phyloP scores from a whole-genome alignment of 2,113 vertebrate genomes.

The Diadophis punctatus region DNA sequence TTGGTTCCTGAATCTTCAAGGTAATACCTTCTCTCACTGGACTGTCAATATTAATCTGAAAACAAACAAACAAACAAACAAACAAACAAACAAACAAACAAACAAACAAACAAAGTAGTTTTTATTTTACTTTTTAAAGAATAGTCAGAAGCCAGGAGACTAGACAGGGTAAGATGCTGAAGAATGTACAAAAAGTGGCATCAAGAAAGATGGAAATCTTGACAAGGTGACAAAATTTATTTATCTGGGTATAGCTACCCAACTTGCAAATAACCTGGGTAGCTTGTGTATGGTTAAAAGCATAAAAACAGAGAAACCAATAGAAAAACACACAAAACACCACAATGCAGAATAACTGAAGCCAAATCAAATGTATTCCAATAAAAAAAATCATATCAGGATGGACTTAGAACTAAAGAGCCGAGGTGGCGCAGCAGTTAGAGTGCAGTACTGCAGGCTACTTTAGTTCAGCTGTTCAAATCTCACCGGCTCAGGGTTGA shows the following conservation, averaged over 20 bases:
- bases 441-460: no score
- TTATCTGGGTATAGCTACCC: neutral
- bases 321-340: neutral
- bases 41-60: slow-evolving; percentile 85
- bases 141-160: neutral
- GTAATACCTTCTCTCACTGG: slow-evolving; percentile 74
- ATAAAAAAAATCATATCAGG: neutral
- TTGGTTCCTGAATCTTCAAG: slow-evolving; percentile 74
- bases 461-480: no score
- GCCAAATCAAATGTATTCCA: neutral
- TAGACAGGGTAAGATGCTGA: neutral
- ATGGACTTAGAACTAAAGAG: neutral
- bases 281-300: neutral
- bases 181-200: neutral
- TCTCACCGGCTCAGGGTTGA: no score
- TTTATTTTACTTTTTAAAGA: neutral
- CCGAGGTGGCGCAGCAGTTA: no score
- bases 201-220: neutral
- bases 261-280: neutral
- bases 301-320: neutral
- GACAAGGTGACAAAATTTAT: neutral
- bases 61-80: neutral
- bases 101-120: neutral
- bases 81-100: neutral
- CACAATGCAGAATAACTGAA: neutral